A percentile compares a stretch with the other conserved stretches of the same genome.
Conservation (phyloP, 2,113 vertebrate species). For the Chloropsis hardwickii region DNA sequence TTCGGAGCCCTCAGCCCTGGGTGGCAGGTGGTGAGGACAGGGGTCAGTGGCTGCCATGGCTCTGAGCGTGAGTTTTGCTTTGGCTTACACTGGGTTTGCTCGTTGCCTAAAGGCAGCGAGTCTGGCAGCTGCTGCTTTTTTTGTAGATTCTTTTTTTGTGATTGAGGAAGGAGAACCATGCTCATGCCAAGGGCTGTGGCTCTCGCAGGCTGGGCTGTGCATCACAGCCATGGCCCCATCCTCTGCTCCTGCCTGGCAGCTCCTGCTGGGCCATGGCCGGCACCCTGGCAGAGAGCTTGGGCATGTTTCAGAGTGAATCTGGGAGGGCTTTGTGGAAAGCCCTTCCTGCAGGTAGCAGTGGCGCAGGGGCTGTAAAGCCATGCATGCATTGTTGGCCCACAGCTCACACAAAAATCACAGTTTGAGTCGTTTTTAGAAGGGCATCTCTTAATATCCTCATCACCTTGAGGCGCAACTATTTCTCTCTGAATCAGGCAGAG, state of each 20-base stretch:
- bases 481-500: background rate
- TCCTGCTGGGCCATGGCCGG: rapidly evolving
- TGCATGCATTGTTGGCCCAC: rapidly evolving
- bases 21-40: background rate
- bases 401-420: background rate
- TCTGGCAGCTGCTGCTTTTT: slow-evolving; percentile 10
- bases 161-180: background rate
- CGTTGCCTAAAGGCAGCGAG: rapidly evolving
- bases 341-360: background rate
- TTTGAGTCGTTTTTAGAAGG: background rate
- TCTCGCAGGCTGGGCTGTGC: background rate
- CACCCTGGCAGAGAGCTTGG: background rate
- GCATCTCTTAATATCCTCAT: background rate
- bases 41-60: background rate
- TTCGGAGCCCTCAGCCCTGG: background rate
- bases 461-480: background rate
- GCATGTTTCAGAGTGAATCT: background rate
- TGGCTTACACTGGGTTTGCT: background rate
- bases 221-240: rapidly evolving
- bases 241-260: background rate
- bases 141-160: background rate
- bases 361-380: background rate
- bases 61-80: background rate
- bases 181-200: background rate
- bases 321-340: background rate